Base-by-base conservation (phyloP, 2,797 vertebrate species). In the Sebastes steindachneri region DNA sequence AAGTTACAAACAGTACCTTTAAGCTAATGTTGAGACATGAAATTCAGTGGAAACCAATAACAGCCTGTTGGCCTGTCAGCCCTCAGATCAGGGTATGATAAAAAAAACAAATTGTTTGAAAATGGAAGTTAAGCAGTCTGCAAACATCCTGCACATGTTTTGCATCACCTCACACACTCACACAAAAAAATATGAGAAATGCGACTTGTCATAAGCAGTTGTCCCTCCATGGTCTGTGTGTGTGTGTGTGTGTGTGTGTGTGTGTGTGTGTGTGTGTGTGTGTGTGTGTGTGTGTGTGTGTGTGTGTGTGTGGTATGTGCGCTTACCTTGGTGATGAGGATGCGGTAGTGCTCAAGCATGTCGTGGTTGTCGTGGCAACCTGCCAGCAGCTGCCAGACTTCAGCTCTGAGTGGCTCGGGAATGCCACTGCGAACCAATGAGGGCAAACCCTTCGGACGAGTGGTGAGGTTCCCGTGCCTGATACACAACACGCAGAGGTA, bases 381-480 rank as follows among this genome's bases (percentile, higher is more conserved):
- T 19, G 97, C 97, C 92, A 99, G 95, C 84, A 99, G 93, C 93
- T 99, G 98, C 98, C 99, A 99, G 76, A 99, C 97, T 88, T 99
- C 99, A 37, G 98, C 99, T 90, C 99, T 95, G 64, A 99, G 94
- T 1, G 99, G 98, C 89, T 99, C 99, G 0, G 99, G 99, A 87
- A 99, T 95, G 2, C 99, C 98, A 1, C 96, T 95, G 83, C 96
- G 97, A 85, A 99, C 99, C 95, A 99, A 92, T 0, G 95, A 93
- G 33, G 95, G 92, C 51, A 99, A 91, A 31, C 98, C 98, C 60
- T 98, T 98, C 0, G 99, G 98, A 80, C 98, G 96, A 73, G 87
- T 93, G 68, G 95, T 91, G 83, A 99, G 97, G 89, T 99, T 99
- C 83, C 63, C 97, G 77, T 99, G 97, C 98, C 99, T 99, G 84